Conservation (phyloP, 1,140 invertebrate genomes). For the Hylaeus volcanicus region DNA sequence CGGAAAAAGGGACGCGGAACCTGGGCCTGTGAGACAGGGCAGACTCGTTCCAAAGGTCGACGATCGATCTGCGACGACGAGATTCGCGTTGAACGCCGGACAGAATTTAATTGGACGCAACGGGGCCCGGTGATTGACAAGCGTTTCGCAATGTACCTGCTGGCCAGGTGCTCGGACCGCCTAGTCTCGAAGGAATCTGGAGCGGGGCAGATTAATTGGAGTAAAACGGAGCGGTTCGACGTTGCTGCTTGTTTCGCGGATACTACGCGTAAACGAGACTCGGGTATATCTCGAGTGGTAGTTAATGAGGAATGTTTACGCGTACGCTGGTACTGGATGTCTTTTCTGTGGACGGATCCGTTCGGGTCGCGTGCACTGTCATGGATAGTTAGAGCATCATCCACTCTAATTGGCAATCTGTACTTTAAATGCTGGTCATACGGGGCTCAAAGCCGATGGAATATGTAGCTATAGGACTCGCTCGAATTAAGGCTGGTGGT, state of each 20-base stretch:
- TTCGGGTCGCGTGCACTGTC: no score
- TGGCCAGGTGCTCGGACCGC: slow-evolving; percentile 14
- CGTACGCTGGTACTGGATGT: not conserved
- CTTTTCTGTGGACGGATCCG: no score
- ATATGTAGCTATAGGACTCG: no score
- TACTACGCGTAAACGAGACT: not conserved
- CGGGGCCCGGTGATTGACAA: slow-evolving; percentile 14
- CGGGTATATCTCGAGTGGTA: not conserved
- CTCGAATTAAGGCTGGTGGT: no score
- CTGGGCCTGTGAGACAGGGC: not conserved
- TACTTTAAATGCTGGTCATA: no score
- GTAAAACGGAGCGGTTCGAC: slow-evolving; percentile 11
- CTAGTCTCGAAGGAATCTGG: slow-evolving; percentile 24
- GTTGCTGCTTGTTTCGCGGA: not conserved
- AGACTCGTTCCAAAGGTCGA: slow-evolving; percentile 9
- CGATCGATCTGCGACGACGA: slow-evolving; percentile 38
- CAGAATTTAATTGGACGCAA: not conserved
- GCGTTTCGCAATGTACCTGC: slow-evolving; percentile 39
- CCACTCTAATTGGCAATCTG: no score
- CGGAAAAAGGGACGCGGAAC: not conserved
- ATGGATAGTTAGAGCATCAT: no score
- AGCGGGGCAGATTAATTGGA: slow-evolving; percentile 27
- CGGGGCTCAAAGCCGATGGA: no score
- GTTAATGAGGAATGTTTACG: not conserved
- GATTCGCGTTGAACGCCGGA: not conserved